Evolutionary conservation across 2,797 vertebrate genomes (phyloP).

Genomic region (Leucoraja ocellata): DNA sequence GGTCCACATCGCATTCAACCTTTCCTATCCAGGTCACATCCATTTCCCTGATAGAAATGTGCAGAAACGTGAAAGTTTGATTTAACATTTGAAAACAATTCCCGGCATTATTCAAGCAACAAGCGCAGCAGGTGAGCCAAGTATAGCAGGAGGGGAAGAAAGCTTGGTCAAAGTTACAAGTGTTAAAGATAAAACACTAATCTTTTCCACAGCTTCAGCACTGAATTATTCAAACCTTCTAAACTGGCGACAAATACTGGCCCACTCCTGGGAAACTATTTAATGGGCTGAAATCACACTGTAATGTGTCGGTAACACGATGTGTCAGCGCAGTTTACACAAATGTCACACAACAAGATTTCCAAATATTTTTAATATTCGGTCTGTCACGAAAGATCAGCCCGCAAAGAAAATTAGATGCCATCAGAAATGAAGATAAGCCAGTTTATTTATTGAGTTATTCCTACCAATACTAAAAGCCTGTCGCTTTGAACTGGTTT

Average conservation of each 20-base stretch:
- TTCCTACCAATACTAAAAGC: background rate
- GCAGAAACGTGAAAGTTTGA: background rate
- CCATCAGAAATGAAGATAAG: background rate
- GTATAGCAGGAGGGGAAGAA: background rate
- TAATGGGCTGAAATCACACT: constrained; percentile 25
- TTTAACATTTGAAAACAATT: background rate
- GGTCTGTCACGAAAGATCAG: background rate
- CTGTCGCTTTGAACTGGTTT: background rate
- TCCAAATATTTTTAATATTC: background rate
- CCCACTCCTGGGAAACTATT: background rate
- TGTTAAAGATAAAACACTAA: background rate
- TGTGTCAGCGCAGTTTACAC: background rate
- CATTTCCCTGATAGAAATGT: background rate
- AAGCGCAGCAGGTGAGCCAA: background rate
- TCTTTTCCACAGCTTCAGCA: background rate
- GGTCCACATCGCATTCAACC: too few relatives aligned
- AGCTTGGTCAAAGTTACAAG: background rate
- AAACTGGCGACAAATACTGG: background rate
- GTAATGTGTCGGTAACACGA: background rate
- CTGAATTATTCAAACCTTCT: background rate
- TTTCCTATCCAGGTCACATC: background rate
- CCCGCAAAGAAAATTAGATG: background rate
- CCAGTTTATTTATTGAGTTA: background rate
- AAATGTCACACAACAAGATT: background rate
- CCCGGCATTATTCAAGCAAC: background rate